Evolutionary conservation across 2,113 vertebrate species (phyloP).

Genomic region (Scomber scombrus): DNA sequence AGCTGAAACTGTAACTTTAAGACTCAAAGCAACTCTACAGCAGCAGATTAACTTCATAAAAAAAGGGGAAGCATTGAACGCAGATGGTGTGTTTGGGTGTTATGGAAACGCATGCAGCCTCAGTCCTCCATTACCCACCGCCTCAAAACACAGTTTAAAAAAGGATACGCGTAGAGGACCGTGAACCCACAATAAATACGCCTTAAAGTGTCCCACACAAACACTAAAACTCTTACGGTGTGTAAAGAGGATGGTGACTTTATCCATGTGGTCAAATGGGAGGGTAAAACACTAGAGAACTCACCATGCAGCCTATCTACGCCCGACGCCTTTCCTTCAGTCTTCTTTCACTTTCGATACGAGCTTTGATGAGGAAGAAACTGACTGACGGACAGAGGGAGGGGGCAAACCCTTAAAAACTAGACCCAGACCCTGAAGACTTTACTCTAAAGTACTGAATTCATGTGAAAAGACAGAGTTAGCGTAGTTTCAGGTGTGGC

Average conservation of each 20-base stretch:
- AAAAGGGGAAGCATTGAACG: background rate
- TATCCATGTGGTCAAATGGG: background rate
- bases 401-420: too few species aligned
- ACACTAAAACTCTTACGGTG: fast-evolving
- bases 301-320: conserved; percentile 2
- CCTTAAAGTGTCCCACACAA: background rate
- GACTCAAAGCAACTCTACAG: too few species aligned
- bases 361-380: background rate
- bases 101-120: conserved; percentile 8
- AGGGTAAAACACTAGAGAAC: background rate
- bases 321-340: fast-evolving
- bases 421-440: background rate
- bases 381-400: fast-evolving
- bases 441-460: fast-evolving
- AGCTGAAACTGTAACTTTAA: too few species aligned
- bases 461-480: too few species aligned
- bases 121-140: fast-evolving
- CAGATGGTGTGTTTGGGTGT: conserved; percentile 34
- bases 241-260: background rate
- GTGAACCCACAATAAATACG: background rate
- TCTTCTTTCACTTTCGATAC: conserved; percentile 50
- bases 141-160: background rate
- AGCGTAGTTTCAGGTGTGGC: too few species aligned
- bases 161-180: background rate
- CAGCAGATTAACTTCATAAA: too few species aligned